These are phyloP conservation scores for Eledona agricola DNA, from an alignment of 2,888 invertebrate genomes.

Conservation along the genomic window DNA sequence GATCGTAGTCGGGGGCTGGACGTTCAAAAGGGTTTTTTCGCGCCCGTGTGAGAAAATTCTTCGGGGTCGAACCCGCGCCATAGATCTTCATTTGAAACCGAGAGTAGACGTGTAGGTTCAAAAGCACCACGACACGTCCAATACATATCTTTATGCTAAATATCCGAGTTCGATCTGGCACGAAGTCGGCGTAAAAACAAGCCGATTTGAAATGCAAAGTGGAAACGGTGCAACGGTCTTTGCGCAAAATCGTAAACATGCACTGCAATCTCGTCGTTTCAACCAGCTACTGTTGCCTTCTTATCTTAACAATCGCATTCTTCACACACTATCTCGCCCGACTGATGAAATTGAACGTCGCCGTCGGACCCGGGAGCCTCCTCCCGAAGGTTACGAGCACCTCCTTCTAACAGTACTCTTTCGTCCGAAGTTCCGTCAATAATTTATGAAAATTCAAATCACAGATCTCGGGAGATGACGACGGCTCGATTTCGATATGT, in stretches of 20 bases:
- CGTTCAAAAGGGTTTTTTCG: no score
- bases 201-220: conserved; percentile 60
- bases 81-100: conserved; percentile 39
- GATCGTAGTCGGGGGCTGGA: no score
- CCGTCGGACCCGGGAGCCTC: neutral
- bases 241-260: conserved; percentile 57
- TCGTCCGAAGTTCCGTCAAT: conserved; percentile 22
- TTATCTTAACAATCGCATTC: conserved; percentile 59
- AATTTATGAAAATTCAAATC: conserved; percentile 37
- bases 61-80: neutral
- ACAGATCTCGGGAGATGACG: conserved; percentile 16
- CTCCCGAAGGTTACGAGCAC: conserved; percentile 24
- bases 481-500: conserved; percentile 29
- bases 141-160: conserved; percentile 60
- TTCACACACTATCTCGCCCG: conserved; percentile 49
- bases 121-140: conserved; percentile 56
- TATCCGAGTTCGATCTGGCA: conserved; percentile 59
- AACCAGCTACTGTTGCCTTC: conserved; percentile 52
- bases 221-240: conserved; percentile 52
- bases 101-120: conserved; percentile 50
- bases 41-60: no score
- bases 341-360: conserved; percentile 42
- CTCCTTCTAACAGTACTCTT: conserved; percentile 31
- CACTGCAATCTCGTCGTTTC: conserved; percentile 47
- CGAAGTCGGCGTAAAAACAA: conserved; percentile 60